Percentiles rank a stretch among this genome's conserved stretches.
These are phyloP conservation scores for Polyploca ridens DNA, from an alignment of 2,888 invertebrate genomes.

Conservation along the genomic window DNA sequence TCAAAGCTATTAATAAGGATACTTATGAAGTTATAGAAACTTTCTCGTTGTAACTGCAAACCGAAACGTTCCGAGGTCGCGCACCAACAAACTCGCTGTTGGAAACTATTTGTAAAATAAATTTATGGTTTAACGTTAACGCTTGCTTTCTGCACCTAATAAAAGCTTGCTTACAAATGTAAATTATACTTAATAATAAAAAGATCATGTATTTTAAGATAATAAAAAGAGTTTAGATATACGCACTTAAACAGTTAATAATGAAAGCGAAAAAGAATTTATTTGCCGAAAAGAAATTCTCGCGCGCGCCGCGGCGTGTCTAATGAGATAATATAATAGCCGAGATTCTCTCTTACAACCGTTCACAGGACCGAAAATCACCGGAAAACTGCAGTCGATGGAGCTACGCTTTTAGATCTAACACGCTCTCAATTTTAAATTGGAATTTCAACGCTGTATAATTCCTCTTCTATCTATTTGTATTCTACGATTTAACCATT, in stretches of 20 bases:
- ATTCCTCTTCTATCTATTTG: background rate
- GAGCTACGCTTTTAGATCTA: slow-evolving; percentile 48
- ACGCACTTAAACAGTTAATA: slow-evolving; percentile 18
- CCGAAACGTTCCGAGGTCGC: slow-evolving; percentile 69
- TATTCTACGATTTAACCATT: background rate
- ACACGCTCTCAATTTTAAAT: slow-evolving; percentile 36
- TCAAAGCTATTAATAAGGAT: slow-evolving; percentile 77
- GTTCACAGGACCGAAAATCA: slow-evolving; percentile 75
- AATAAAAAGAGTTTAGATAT: background rate
- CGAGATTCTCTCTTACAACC: slow-evolving; percentile 73
- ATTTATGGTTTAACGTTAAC: slow-evolving; percentile 65
- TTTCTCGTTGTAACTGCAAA: slow-evolving; percentile 67
- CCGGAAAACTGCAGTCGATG: slow-evolving; percentile 74
- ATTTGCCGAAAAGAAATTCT: slow-evolving; percentile 70
- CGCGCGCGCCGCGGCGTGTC: slow-evolving; percentile 71
- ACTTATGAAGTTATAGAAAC: slow-evolving; percentile 78
- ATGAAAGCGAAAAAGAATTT: slow-evolving; percentile 70
- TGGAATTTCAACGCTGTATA: slow-evolving; percentile 13
- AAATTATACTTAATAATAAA: background rate
- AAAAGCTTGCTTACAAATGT: background rate
- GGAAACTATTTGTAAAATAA: slow-evolving; percentile 79
- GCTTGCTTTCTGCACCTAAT: slow-evolving; percentile 38
- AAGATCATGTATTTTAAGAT: slow-evolving; percentile 18
- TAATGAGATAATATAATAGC: slow-evolving; percentile 84
- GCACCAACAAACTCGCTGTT: slow-evolving; percentile 77